Conservation (phyloP, 2,888 invertebrate species). For the Hemicrepidius hirtus region DNA sequence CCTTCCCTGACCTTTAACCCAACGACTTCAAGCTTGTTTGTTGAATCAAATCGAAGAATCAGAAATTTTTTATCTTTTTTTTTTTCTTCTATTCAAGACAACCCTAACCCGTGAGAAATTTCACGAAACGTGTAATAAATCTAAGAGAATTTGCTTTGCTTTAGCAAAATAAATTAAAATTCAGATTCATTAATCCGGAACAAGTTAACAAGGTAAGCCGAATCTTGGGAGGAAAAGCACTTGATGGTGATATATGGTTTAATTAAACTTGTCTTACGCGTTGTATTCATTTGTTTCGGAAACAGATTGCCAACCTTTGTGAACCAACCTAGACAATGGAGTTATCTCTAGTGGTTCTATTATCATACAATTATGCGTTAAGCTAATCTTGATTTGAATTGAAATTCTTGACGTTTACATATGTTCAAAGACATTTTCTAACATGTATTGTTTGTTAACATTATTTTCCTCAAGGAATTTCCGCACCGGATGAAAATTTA, state of each 20-base stretch:
- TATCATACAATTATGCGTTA: slow-evolving; percentile 64
- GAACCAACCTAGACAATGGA: slow-evolving; percentile 63
- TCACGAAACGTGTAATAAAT: slow-evolving; percentile 38
- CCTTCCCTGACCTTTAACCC: slow-evolving; percentile 42
- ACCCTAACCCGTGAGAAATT: slow-evolving; percentile 4
- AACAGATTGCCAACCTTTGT: slow-evolving; percentile 70
- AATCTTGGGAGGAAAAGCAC: slow-evolving; percentile 65
- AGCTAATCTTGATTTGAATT: slow-evolving; percentile 59
- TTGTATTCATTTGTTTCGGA: slow-evolving; percentile 72
- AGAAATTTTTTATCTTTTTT: slow-evolving; percentile 26
- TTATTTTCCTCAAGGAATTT: background rate
- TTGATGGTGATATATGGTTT: slow-evolving; percentile 71
- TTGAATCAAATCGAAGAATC: slow-evolving; percentile 45
- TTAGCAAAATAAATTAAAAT: slow-evolving; percentile 67
- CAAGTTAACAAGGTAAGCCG: slow-evolving; percentile 70
- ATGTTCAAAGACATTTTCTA: slow-evolving; percentile 54
- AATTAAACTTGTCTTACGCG: slow-evolving; percentile 72
- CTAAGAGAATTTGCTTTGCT: slow-evolving; percentile 46
- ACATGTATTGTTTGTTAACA: slow-evolving; percentile 3
- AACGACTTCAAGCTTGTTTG: slow-evolving; percentile 38
- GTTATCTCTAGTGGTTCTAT: slow-evolving; percentile 63
- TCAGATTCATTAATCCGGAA: slow-evolving; percentile 70
- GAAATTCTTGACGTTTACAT: slow-evolving; percentile 60
- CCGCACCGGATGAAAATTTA: too few species aligned
- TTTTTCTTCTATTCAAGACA: background rate